phyloP scores from a whole-genome alignment of 2,888 invertebrate genomes.

The Drosophila paracracens region DNA sequence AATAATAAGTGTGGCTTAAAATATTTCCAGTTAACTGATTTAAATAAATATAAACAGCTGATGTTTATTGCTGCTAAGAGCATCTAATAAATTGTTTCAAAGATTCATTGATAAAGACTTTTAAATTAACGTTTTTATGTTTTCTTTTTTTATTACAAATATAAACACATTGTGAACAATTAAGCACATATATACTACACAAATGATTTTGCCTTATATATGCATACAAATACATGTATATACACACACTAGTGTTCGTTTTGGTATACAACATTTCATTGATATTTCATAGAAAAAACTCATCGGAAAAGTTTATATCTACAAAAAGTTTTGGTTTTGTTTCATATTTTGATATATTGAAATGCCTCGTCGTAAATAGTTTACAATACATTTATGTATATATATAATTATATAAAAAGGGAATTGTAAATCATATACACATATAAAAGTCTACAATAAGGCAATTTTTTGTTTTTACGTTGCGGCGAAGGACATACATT shows the following conservation, averaged over 20 bases:
- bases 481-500: slow-evolving; percentile 42
- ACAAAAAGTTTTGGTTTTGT: slow-evolving; percentile 42
- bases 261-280: slow-evolving; percentile 50
- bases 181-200: slow-evolving; percentile 40
- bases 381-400: slow-evolving; percentile 28
- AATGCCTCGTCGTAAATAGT: slow-evolving; percentile 49
- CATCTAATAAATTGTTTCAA: background rate
- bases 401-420: slow-evolving; percentile 63
- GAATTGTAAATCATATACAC: slow-evolving; percentile 70
- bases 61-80: background rate
- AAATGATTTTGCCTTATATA: slow-evolving; percentile 21
- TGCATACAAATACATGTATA: slow-evolving; percentile 30
- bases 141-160: slow-evolving; percentile 30
- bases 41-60: background rate
- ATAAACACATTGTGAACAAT: slow-evolving; percentile 39
- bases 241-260: slow-evolving; percentile 17
- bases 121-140: slow-evolving; percentile 7
- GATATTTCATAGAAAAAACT: slow-evolving; percentile 47
- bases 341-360: slow-evolving; percentile 51
- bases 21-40: background rate
- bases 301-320: slow-evolving; percentile 49
- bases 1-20: background rate
- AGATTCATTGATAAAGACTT: background rate
- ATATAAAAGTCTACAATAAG: slow-evolving; percentile 74
- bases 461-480: slow-evolving; percentile 54